Conservation (phyloP, 2,797 vertebrate genomes). For the Aphelocoma californica region DNA sequence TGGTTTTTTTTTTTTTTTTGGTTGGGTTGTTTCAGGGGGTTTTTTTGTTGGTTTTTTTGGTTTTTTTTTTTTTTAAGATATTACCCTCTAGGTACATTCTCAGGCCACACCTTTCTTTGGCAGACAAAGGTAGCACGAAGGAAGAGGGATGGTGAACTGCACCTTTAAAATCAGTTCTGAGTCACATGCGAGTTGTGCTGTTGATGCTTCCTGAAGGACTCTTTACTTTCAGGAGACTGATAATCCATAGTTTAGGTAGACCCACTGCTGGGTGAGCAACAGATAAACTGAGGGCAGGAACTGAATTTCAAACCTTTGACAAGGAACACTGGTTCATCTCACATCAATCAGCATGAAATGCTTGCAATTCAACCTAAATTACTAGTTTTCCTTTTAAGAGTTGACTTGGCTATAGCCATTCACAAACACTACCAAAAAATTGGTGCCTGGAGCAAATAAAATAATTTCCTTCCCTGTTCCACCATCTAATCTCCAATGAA, state of each 20-base stretch:
- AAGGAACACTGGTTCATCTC: neutral
- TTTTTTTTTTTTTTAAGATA: neutral
- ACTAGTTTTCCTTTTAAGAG: neutral
- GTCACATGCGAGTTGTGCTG: accelerated
- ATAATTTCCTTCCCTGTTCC: neutral
- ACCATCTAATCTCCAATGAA: neutral
- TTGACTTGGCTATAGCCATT: neutral
- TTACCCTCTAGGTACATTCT: neutral
- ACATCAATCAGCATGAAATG: neutral
- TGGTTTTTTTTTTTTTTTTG: neutral
- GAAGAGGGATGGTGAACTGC: neutral
- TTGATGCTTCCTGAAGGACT: neutral
- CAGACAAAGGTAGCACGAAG: neutral
- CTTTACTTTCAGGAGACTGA: neutral
- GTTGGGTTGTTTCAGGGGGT: neutral
- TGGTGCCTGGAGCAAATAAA: neutral
- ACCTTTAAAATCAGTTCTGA: neutral
- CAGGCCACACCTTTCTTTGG: neutral
- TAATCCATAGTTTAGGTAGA: neutral
- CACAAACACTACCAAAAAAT: neutral
- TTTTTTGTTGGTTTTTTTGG: too few species aligned
- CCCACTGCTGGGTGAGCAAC: neutral
- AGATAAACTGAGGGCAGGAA: neutral
- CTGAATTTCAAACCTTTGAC: neutral
- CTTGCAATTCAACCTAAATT: neutral